Percentiles rank a stretch among this genome's conserved stretches.
Evolutionary conservation across 2,113 vertebrate genomes (phyloP).

Genomic region (Labeo rohita): DNA sequence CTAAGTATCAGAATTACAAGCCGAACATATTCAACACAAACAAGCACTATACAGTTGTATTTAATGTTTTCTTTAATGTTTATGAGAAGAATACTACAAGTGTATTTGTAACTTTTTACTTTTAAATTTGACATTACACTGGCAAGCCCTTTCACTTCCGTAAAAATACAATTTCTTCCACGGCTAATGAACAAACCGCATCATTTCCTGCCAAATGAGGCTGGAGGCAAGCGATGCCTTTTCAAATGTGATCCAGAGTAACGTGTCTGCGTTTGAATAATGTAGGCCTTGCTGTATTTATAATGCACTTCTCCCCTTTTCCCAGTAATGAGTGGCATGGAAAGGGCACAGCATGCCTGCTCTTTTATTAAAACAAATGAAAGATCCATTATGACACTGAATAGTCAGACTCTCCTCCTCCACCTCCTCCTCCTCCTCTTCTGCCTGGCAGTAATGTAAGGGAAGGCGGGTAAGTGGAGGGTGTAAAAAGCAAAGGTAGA

Average conservation of each 20-base stretch:
- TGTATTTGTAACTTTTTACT: constrained; percentile 14
- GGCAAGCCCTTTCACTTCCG: background rate
- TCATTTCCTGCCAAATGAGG: constrained; percentile 28
- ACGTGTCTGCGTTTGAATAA: constrained; percentile 47
- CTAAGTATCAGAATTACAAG: background rate
- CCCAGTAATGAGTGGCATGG: constrained; percentile 48
- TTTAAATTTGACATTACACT: background rate
- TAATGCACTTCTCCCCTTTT: constrained; percentile 49
- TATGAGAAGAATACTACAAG: background rate
- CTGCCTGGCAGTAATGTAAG: constrained; percentile 47
- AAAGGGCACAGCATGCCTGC: constrained; percentile 44
- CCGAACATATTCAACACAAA: background rate
- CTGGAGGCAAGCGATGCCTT: constrained; percentile 39
- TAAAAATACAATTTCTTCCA: background rate
- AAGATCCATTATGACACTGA: constrained; percentile 60
- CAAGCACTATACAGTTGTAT: background rate
- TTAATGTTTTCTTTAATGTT: background rate
- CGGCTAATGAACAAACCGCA: constrained; percentile 35
- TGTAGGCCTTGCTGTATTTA: constrained; percentile 46
- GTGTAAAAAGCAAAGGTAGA: constrained; percentile 13
- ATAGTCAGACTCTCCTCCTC: constrained; percentile 24
- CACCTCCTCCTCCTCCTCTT: background rate
- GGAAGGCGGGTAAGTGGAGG: background rate
- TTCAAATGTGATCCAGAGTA: constrained; percentile 39
- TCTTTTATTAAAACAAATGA: constrained; percentile 62